Evolutionary conservation across 23 tunicate species (phyloP).

Genomic region (Ascidia mentula): DNA sequence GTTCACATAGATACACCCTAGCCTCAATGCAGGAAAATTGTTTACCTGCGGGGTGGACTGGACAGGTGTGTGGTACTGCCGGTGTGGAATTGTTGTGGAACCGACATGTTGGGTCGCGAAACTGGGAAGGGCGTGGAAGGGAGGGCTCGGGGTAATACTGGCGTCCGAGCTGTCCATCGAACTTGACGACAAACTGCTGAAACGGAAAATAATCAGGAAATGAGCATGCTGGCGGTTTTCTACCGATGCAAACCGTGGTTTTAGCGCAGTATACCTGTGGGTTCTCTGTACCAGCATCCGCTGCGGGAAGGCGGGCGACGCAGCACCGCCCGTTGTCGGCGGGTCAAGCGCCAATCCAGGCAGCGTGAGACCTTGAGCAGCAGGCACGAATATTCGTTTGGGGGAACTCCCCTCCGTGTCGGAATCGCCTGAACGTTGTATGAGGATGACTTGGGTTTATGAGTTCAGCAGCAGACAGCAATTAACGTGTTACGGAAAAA

Average conservation of each 20-base stretch:
- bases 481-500: too few species aligned
- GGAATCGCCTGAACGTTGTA: slow-evolving; percentile 75
- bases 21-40: too few species aligned
- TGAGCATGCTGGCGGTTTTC: background rate
- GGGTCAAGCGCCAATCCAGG: slow-evolving; percentile 25
- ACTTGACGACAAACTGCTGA: slow-evolving; percentile 73
- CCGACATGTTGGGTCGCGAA: slow-evolving; percentile 20
- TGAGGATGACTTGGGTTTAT: too few species aligned
- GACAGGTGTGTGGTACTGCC: slow-evolving; percentile 15
- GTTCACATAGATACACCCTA: too few species aligned
- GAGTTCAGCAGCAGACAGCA: too few species aligned
- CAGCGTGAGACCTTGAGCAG: background rate
- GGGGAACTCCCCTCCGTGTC: slow-evolving; percentile 83
- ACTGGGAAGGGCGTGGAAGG: slow-evolving; percentile 27
- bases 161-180: slow-evolving; percentile 66
- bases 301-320: slow-evolving; percentile 10
- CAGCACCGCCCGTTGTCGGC: background rate
- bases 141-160: slow-evolving; percentile 63
- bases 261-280: slow-evolving; percentile 48
- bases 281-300: slow-evolving; percentile 49
- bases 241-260: background rate
- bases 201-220: background rate
- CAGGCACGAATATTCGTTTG: slow-evolving; percentile 45
- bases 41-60: background rate
- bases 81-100: slow-evolving; percentile 20